phyloP scores from a whole-genome alignment of 92 coral and sea anemone genomes.

The Siderastrea siderea region DNA sequence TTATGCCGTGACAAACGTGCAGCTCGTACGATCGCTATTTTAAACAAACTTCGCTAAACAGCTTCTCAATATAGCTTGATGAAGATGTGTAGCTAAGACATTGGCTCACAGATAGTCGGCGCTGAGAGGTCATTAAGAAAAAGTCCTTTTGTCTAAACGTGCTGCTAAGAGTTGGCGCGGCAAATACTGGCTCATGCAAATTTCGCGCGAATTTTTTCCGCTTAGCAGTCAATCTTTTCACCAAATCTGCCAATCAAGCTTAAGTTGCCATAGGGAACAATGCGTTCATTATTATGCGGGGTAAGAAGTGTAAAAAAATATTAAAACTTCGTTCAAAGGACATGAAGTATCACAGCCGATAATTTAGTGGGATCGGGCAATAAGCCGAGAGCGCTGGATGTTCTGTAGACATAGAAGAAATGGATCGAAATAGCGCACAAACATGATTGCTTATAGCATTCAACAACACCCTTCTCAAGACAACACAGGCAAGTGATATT shows the following conservation, averaged over 20 bases:
- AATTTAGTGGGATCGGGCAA: slow-evolving; percentile 10
- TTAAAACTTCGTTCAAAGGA: not conserved
- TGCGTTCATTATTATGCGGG: slow-evolving; percentile 37
- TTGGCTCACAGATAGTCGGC: not conserved
- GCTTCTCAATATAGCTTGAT: slow-evolving; percentile 4
- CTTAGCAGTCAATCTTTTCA: slow-evolving; percentile 1
- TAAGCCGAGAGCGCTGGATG: not conserved
- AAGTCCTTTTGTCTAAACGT: not conserved
- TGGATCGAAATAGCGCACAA: slow-evolving; percentile 1
- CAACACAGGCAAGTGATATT: slow-evolving; percentile 46
- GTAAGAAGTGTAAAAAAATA: slow-evolving; percentile 42
- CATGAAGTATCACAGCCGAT: slow-evolving; percentile 22
- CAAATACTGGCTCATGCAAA: slow-evolving; percentile 26
- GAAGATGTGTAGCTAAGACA: not conserved
- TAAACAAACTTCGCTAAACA: not conserved
- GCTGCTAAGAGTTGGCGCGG: not conserved
- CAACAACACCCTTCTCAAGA: slow-evolving; percentile 44
- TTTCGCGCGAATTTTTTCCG: slow-evolving; percentile 55
- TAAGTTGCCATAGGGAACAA: slow-evolving; percentile 50
- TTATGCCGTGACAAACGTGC: slow-evolving; percentile 2
- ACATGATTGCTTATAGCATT: slow-evolving; percentile 39
- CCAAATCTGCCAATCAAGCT: slow-evolving; percentile 53
- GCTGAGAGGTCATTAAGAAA: slow-evolving; percentile 2
- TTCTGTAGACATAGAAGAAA: not conserved
- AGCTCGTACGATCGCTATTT: not conserved